These are phyloP conservation scores for Ganaspis brasiliensis DNA, from an alignment of 2,888 invertebrate genomes.

Conservation along the genomic window DNA sequence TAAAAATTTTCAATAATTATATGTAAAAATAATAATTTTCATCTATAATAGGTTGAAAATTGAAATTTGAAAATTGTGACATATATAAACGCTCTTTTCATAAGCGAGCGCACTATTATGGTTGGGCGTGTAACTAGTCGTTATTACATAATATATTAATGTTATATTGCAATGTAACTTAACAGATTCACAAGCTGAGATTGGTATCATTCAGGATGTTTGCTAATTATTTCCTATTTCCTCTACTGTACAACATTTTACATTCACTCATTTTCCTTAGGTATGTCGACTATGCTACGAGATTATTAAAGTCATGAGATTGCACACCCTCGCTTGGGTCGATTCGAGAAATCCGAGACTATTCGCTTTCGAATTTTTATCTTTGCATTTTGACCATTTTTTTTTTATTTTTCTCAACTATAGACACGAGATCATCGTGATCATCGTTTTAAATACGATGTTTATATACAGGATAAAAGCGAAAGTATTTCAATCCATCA, in stretches of 20 bases:
- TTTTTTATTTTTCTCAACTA: constrained; percentile 6
- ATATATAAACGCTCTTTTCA: constrained; percentile 25
- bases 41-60: no score
- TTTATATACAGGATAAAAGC: constrained; percentile 31
- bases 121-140: constrained; percentile 59
- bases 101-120: constrained; percentile 57
- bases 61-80: no score
- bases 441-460: constrained; percentile 7
- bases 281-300: constrained; percentile 76
- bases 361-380: constrained; percentile 17
- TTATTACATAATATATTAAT: constrained; percentile 70
- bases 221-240: constrained; percentile 76
- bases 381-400: constrained; percentile 7
- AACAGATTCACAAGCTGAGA: constrained; percentile 80
- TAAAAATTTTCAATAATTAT: no score
- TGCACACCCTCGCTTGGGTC: constrained; percentile 70
- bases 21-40: no score
- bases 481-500: constrained; percentile 9
- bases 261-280: constrained; percentile 72
- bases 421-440: constrained; percentile 19
- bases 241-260: constrained; percentile 80
- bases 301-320: constrained; percentile 80
- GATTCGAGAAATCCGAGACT: constrained; percentile 22
- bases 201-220: constrained; percentile 78
- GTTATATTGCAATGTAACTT: constrained; percentile 79